Evolutionary conservation across 2,888 invertebrate species (phyloP), one percentile per base, ranked within the genome.

Genomic region (Limulus polyphemus): DNA sequence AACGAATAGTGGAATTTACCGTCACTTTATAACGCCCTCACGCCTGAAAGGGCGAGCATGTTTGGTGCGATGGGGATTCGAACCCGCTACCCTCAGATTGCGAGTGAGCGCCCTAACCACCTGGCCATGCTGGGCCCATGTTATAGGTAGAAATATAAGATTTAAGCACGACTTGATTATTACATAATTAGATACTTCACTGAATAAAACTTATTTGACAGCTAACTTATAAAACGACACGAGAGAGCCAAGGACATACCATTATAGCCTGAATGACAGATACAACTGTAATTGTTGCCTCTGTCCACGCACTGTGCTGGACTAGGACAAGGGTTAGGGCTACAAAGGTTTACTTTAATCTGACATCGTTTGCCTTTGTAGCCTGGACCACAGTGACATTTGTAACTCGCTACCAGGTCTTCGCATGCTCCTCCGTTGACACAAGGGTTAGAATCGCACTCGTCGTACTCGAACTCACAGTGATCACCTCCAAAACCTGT

Each of bases 241-340:
- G 32, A 32, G 32, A 32, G 32, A 32, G 32, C 7, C 5, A 32
- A 32, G 7, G 52, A 57, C 62, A 60, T 57, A 68, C 70, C 86
- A 65, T 83, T 82, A 73, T 81, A 83, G 61, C 86, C 86, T 69
- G 81, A 81, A 16, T 84, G 85, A 74, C 87, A 87, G 74, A 86
- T 85, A 76, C 87, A 87, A 63, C 82, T 82, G 75, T 84, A 85
- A 75, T 81, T 85, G 77, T 86, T 84, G 68, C 86, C 87, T 73
- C 81, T 83, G 77, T 87, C 86, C 71, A 84, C 79, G 76, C 87
- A 87, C 73, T 80, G 82, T 65, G 83, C 83, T 68, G 81, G 83
- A 70, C 80, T 79, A 47, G 83, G 80, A 74, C 87, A 87, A 11
- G 85, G 86, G 73, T 83, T 83, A 63, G 84, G 84, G 67, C 83